Conservation (phyloP, 2,888 invertebrate species). For the Selenia dentaria region DNA sequence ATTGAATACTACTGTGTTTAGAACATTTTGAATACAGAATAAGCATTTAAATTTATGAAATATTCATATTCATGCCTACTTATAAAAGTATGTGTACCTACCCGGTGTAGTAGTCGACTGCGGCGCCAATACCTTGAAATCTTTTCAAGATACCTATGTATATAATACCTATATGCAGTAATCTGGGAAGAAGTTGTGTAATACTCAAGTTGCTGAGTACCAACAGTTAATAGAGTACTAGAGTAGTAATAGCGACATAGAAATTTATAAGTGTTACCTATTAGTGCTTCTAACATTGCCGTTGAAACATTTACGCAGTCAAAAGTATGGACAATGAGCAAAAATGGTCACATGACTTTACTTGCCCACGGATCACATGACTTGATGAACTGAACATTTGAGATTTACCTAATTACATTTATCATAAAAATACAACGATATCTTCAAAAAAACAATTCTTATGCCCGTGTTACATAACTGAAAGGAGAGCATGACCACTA, state of each 20-base stretch:
- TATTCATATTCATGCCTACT: too few relatives aligned
- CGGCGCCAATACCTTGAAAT: slow-evolving; percentile 17
- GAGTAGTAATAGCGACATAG: too few relatives aligned
- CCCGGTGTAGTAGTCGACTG: not conserved
- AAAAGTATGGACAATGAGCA: slow-evolving; percentile 3
- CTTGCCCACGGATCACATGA: slow-evolving; percentile 71
- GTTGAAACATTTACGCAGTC: too few relatives aligned
- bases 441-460: slow-evolving; percentile 49
- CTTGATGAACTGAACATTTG: slow-evolving; percentile 34
- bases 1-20: too few relatives aligned
- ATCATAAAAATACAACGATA: slow-evolving; percentile 8
- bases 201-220: slow-evolving; percentile 38
- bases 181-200: slow-evolving; percentile 58
- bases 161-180: slow-evolving; percentile 29
- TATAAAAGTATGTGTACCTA: too few relatives aligned
- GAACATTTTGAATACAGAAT: too few relatives aligned
- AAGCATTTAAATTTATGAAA: too few relatives aligned
- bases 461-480: slow-evolving; percentile 76
- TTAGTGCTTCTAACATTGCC: too few relatives aligned
- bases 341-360: slow-evolving; percentile 65
- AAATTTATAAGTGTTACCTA: too few relatives aligned
- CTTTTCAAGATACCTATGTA: not conserved
- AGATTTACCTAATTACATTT: not conserved
- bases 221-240: too few relatives aligned
- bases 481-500: slow-evolving; percentile 70